phyloP scores from a whole-genome alignment of 2,888 invertebrate species.

The Aricia artaxerxes region DNA sequence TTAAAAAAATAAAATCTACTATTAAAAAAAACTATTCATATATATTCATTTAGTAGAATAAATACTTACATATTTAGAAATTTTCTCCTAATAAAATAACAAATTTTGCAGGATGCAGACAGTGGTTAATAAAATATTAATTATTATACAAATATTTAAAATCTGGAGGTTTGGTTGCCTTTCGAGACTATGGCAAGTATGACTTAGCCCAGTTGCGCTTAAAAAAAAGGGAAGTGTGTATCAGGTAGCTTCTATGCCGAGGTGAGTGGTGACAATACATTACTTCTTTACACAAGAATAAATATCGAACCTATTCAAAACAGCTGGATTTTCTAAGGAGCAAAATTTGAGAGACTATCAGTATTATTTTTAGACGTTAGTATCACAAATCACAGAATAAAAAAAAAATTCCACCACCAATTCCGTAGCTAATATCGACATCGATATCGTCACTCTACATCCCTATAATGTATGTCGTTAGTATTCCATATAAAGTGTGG shows the following conservation, averaged over 20 bases:
- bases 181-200: constrained; percentile 97
- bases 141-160: constrained; percentile 85
- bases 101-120: constrained; percentile 80
- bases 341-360: constrained; percentile 88
- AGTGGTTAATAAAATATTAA: constrained; percentile 82
- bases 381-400: too few species aligned
- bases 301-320: constrained; percentile 84
- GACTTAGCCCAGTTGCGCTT: constrained; percentile 97
- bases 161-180: constrained; percentile 96
- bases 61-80: too few species aligned
- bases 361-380: too few species aligned
- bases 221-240: constrained; percentile 93
- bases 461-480: constrained; percentile 42
- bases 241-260: constrained; percentile 95
- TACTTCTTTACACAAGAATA: constrained; percentile 98
- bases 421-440: neutral
- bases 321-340: constrained; percentile 88
- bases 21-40: too few species aligned
- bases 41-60: too few species aligned
- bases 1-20: too few species aligned
- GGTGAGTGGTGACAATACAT: constrained; percentile 94
- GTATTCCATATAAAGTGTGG: constrained; percentile 50
- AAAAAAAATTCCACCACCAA: neutral
- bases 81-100: too few species aligned
- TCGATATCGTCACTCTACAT: neutral